phyloP scores from a whole-genome alignment of 2,113 vertebrate species.

The Epinephelus lanceolatus region DNA sequence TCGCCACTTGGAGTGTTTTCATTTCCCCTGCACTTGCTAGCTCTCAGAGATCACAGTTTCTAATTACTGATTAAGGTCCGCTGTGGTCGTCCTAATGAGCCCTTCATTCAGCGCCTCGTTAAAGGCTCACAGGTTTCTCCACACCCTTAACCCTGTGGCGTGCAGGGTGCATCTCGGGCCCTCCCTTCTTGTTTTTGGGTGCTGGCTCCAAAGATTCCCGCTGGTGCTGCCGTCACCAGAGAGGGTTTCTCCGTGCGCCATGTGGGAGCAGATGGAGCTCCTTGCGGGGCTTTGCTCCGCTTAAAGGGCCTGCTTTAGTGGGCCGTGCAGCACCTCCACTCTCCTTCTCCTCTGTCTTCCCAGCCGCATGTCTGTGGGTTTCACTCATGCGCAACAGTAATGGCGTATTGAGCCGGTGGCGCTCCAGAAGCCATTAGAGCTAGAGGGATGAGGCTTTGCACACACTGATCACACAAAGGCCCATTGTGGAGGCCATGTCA shows the following conservation, averaged over 20 bases:
- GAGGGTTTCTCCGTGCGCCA: background rate
- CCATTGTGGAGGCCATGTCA: conserved; percentile 76
- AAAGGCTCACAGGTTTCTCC: conserved; percentile 65
- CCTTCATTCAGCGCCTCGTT: conserved; percentile 77
- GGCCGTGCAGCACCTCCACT: conserved; percentile 35
- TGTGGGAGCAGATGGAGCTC: conserved; percentile 68
- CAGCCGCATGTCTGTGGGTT: conserved; percentile 38
- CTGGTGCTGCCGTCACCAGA: background rate
- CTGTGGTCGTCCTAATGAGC: conserved; percentile 76
- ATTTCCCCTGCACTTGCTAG: conserved; percentile 48
- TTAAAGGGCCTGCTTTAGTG: conserved; percentile 21
- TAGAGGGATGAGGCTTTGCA: conserved; percentile 72
- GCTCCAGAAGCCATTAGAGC: conserved; percentile 77
- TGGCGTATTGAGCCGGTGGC: conserved; percentile 73
- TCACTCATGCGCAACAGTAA: conserved; percentile 72
- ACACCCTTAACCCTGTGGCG: conserved; percentile 49
- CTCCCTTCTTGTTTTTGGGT: conserved; percentile 52
- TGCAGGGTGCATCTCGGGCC: conserved; percentile 20
- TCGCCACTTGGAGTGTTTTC: conserved; percentile 64
- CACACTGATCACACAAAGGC: conserved; percentile 70
- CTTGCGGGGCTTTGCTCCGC: conserved; percentile 26
- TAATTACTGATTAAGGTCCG: conserved; percentile 78
- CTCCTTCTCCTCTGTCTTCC: conserved; percentile 36
- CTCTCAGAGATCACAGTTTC: conserved; percentile 74
- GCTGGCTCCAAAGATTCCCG: background rate